phyloP scores from a whole-genome alignment of 2,888 invertebrate genomes.

The Tetragonisca angustula region DNA sequence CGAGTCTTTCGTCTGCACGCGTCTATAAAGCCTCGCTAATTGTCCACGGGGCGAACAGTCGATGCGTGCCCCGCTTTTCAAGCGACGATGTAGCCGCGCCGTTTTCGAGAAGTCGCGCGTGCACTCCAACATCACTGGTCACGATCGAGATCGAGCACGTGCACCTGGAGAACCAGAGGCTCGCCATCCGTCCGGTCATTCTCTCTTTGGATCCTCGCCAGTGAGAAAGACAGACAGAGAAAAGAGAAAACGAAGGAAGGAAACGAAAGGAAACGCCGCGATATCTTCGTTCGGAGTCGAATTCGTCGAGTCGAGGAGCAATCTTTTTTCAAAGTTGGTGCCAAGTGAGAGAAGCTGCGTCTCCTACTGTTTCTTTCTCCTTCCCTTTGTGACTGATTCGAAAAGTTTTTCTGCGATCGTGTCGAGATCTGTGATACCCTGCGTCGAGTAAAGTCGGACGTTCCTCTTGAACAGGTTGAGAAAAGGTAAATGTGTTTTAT shows the following conservation, averaged over 20 bases:
- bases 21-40: constrained; percentile 77
- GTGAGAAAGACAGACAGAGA: too few relatives aligned
- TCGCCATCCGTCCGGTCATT: neutral
- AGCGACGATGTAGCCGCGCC: constrained; percentile 72
- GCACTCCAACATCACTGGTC: constrained; percentile 47
- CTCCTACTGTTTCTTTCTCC: neutral
- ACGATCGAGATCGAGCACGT: constrained; percentile 55
- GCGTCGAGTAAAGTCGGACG: constrained; percentile 3
- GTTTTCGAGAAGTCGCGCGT: constrained; percentile 47
- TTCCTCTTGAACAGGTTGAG: neutral
- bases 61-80: constrained; percentile 71
- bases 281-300: neutral
- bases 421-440: neutral
- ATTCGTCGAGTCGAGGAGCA: neutral
- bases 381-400: neutral
- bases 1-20: constrained; percentile 61
- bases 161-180: neutral
- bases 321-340: too few relatives aligned
- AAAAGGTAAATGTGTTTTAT: constrained; percentile 8
- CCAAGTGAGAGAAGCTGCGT: neutral
- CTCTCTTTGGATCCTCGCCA: neutral
- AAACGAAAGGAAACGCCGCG: neutral
- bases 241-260: neutral
- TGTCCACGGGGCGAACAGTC: constrained; percentile 72
- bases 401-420: neutral